Evolutionary conservation across 37 sponge, comb jelly and placozoan species (phyloP).

Genomic region (Hexactinellida sp.): DNA sequence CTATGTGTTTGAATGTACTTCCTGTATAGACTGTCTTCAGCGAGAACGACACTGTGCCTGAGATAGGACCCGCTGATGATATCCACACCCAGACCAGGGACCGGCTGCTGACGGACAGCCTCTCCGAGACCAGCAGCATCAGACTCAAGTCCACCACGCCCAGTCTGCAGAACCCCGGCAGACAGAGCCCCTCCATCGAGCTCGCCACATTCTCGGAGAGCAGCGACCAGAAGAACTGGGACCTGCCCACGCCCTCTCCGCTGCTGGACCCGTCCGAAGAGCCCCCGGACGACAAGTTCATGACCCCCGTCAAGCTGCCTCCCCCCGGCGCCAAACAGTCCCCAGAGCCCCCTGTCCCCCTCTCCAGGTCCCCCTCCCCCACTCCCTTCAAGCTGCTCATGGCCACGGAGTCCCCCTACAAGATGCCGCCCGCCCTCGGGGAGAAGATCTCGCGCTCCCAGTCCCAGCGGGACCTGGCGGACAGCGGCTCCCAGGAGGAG

Average conservation of each 20-base stretch:
- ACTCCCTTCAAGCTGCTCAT: background rate
- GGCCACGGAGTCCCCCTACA: constrained; percentile 3
- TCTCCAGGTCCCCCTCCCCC: background rate
- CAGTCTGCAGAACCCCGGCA: background rate
- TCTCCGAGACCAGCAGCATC: background rate
- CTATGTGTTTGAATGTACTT: background rate
- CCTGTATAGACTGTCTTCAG: background rate
- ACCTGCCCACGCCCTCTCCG: background rate
- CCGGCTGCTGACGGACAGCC: background rate
- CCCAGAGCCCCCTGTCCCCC: background rate
- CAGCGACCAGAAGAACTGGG: background rate
- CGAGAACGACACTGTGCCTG: background rate
- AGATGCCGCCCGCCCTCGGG: background rate
- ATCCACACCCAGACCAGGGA: background rate
- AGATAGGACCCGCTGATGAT: background rate
- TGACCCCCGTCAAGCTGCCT: background rate
- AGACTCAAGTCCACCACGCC: background rate
- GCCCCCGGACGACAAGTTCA: background rate
- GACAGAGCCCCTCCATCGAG: constrained; percentile 11
- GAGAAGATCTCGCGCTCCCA: constrained; percentile 1
- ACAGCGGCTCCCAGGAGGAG: background rate
- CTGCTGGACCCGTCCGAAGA: background rate
- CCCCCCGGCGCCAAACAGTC: background rate
- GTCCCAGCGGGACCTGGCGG: background rate
- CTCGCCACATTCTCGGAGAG: background rate